phyloP scores from a whole-genome alignment of 1,140 invertebrate species.

The Anagrus nilaparvatae region DNA sequence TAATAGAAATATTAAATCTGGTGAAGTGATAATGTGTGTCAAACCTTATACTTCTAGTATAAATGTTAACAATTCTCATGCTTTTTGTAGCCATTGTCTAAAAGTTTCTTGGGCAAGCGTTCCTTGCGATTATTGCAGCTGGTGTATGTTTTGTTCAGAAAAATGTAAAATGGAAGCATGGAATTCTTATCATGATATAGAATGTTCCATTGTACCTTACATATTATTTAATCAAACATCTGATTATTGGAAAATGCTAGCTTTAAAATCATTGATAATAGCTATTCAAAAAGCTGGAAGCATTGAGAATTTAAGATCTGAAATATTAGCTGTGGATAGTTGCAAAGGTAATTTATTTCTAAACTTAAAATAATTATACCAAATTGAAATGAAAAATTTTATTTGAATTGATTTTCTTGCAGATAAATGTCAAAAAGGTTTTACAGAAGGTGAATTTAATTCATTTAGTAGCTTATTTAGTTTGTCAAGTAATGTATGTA shows the following conservation, averaged over 20 bases:
- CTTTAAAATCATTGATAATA: constrained; percentile 51
- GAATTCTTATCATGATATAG: constrained; percentile 58
- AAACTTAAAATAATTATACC: constrained; percentile 31
- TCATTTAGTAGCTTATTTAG: not conserved
- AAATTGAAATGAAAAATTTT: constrained; percentile 13
- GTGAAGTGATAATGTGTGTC: constrained; percentile 67
- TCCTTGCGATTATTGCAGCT: constrained; percentile 54
- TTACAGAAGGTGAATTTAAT: constrained; percentile 26
- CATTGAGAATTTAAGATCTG: constrained; percentile 38
- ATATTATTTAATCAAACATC: constrained; percentile 46
- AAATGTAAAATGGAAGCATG: constrained; percentile 53
- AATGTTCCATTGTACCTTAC: constrained; percentile 59
- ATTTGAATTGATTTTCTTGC: constrained; percentile 9
- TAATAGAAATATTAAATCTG: constrained; percentile 51
- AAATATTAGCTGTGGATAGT: constrained; percentile 36
- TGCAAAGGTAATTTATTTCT: constrained; percentile 22
- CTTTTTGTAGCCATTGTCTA: constrained; percentile 67
- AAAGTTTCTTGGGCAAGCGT: constrained; percentile 45
- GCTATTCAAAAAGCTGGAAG: constrained; percentile 42
- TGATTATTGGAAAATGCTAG: constrained; percentile 53
- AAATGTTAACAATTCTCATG: constrained; percentile 45
- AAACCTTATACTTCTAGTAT: constrained; percentile 59
- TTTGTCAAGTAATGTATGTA: not conserved
- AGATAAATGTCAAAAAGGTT: constrained; percentile 31
- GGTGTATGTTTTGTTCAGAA: constrained; percentile 59